Percentiles rank a stretch among this genome's conserved stretches.
phyloP scores from a whole-genome alignment of 2,113 vertebrate genomes.

The Platichthys stellatus region DNA sequence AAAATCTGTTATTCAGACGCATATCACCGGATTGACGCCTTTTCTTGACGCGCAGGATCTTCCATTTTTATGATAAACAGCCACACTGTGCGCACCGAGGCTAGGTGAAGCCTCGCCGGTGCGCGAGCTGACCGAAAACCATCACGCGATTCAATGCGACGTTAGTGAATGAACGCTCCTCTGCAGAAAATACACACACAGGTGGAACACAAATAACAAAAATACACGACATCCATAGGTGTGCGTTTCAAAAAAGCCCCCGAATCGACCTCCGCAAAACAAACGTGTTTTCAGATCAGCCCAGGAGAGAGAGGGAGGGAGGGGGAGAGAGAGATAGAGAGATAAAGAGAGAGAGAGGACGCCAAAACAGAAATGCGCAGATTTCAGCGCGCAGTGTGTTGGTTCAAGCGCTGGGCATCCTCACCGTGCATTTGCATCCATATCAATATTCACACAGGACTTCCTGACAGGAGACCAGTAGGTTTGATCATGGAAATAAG shows the following conservation, averaged over 20 bases:
- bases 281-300: conserved; percentile 43
- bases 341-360: background rate
- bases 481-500: conserved; percentile 19
- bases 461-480: conserved; percentile 61
- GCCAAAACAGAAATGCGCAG: conserved; percentile 66
- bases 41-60: conserved; percentile 75
- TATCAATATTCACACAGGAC: conserved; percentile 77
- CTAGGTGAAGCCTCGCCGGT: conserved; percentile 55
- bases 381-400: conserved; percentile 56
- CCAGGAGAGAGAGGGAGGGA: background rate
- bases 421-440: conserved; percentile 64
- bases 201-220: conserved; percentile 7
- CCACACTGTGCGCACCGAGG: conserved; percentile 50
- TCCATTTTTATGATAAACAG: conserved; percentile 74
- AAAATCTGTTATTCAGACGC: conserved; percentile 66
- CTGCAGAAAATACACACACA: conserved; percentile 35
- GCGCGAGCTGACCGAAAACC: conserved; percentile 65
- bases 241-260: conserved; percentile 25
- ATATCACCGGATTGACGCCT: conserved; percentile 67
- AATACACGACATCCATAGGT: conserved; percentile 23
- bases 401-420: conserved; percentile 72
- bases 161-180: conserved; percentile 67
- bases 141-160: conserved; percentile 79
- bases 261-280: conserved; percentile 36
- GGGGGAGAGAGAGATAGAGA: too few species aligned